Evolutionary conservation across 30 jellyfish, hydroid and myxozoan species (phyloP), one percentile per base, ranked within the genome.

Genomic region (Pseudorhiza aurosa): DNA sequence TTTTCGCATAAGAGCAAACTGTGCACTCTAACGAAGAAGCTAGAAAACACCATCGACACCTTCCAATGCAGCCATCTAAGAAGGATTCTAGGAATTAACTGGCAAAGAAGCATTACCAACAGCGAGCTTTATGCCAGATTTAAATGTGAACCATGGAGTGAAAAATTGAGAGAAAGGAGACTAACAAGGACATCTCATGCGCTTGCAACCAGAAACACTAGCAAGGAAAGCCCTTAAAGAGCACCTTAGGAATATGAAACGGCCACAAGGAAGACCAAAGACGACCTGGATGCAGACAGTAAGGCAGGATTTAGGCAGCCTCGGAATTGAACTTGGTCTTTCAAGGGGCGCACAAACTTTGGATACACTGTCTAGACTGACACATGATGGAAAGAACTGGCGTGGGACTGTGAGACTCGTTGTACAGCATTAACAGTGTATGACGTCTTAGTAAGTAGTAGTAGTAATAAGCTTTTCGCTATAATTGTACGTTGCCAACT

Each of bases 121-220:
- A 64, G 51, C 21, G 57, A 46, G 62, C 75, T 50, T 75, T 72
- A 72, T 56, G 62, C 86, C 86, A 72, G 62, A 72, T 47, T 26
- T 10, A 56, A 56, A 56, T 56, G 70, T 56, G 86, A 72, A 72
- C 74, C 86, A 49, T 72, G 86, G 86, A 72, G 86, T 72, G 75
- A 72, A 47, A 35, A 47, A 53, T 47, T 72, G 51, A 72, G 86
- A 33, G 75, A 36, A 53, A 72, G 7, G 86, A 56, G 40, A 50
- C 75, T 46, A 72, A 50, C 74, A 36, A 72, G 86, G 75, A 50
- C 75, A 56, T 72, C 74, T 49, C 63, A 53, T 72, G 86, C 74
- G 75, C 60, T 31, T 53, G 75, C 86, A 72, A 47, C 75, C 86
- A 36, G 86, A 72, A 49, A 72, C 86, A 72, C 86, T 60, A 26